Conservation (phyloP, 2,888 invertebrate genomes). For the Monopis laevigella region DNA sequence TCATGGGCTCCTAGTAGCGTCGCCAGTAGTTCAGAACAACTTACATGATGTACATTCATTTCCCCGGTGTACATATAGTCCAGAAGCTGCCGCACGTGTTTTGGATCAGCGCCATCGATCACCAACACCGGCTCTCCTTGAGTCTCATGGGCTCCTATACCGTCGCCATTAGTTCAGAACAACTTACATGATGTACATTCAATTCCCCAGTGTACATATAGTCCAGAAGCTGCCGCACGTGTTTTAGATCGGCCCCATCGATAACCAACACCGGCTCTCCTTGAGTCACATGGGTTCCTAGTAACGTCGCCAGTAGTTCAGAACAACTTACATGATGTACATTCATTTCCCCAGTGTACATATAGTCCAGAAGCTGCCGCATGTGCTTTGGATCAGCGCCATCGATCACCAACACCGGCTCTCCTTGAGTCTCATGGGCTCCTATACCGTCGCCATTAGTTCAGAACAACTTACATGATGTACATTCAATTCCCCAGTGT, state of each 20-base stretch:
- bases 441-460: slow-evolving; percentile 88
- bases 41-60: slow-evolving; percentile 93
- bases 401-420: slow-evolving; percentile 83
- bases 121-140: slow-evolving; percentile 76
- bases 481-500: slow-evolving; percentile 94
- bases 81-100: slow-evolving; percentile 81
- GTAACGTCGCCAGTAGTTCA: slow-evolving; percentile 87
- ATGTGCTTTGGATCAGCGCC: slow-evolving; percentile 65
- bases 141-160: too few relatives aligned
- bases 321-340: slow-evolving; percentile 95
- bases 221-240: slow-evolving; percentile 86
- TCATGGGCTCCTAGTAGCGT: slow-evolving; percentile 89
- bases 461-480: slow-evolving; percentile 92
- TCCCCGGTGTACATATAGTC: slow-evolving; percentile 97
- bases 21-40: slow-evolving; percentile 93
- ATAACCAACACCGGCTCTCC: slow-evolving; percentile 79
- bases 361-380: slow-evolving; percentile 89
- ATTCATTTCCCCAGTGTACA: slow-evolving; percentile 96
- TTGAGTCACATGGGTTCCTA: slow-evolving; percentile 82
- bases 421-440: slow-evolving; percentile 78
- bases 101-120: slow-evolving; percentile 71
- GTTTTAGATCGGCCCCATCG: slow-evolving; percentile 67
- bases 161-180: too few relatives aligned
- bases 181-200: slow-evolving; percentile 90
- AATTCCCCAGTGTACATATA: slow-evolving; percentile 98